phyloP scores from a whole-genome alignment of 2,888 invertebrate species.

The Lapara coniferarum region DNA sequence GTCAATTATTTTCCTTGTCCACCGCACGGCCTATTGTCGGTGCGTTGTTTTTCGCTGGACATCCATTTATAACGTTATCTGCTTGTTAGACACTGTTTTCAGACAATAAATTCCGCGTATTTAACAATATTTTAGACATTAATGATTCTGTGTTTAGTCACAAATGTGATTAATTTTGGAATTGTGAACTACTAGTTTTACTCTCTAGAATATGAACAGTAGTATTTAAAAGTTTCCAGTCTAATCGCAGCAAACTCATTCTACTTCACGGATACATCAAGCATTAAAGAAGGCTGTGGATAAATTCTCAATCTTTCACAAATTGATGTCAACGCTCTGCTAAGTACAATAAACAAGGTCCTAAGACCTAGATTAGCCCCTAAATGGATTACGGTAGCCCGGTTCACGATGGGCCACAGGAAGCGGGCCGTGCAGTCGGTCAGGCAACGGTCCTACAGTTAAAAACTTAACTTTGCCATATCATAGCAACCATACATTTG shows the following conservation, averaged over 20 bases:
- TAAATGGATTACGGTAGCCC: conserved; percentile 44
- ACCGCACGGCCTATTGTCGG: background rate
- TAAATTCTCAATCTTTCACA: background rate
- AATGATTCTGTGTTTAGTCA: too few species aligned
- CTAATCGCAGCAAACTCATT: background rate
- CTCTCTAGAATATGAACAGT: too few species aligned
- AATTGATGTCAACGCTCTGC: background rate
- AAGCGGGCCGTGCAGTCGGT: conserved; percentile 46
- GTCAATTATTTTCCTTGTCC: conserved; percentile 20
- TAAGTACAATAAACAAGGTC: background rate
- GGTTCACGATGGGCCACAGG: conserved; percentile 38
- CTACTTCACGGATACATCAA: too few species aligned
- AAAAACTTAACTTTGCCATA: conserved; percentile 30
- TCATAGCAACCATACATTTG: conserved; percentile 7
- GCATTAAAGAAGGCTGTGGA: too few species aligned
- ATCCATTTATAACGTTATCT: conserved; percentile 16
- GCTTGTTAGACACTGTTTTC: conserved; percentile 15
- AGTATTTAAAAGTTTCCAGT: background rate
- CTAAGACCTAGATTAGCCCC: conserved; percentile 39
- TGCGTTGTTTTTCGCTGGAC: conserved; percentile 2
- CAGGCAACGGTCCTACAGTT: conserved; percentile 48
- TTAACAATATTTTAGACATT: background rate
- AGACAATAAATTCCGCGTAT: background rate
- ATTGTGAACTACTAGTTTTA: too few species aligned
- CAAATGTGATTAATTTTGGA: too few species aligned